A percentile compares a stretch with the other conserved stretches of the same genome.
phyloP scores from a whole-genome alignment of 2,888 invertebrate genomes.

The Lepidochitona cinerea region DNA sequence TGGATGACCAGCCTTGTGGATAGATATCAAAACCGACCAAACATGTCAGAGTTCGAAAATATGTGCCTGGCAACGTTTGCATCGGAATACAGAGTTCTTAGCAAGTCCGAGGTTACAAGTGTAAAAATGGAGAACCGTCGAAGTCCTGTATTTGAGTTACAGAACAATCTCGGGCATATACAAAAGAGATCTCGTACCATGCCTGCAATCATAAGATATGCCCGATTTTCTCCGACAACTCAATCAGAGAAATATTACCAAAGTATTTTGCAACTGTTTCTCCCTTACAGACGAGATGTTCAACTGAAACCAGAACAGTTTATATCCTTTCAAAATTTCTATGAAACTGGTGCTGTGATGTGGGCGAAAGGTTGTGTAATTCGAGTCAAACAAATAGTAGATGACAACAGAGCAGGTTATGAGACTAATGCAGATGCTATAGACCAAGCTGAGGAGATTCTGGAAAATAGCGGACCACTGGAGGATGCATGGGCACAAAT shows the following conservation, averaged over 20 bases:
- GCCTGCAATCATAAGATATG: neutral
- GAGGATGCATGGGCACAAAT: slow-evolving; percentile 3
- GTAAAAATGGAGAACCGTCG: neutral
- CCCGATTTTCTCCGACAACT: neutral
- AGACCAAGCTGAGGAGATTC: neutral
- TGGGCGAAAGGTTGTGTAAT: neutral
- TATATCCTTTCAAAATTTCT: slow-evolving; percentile 17
- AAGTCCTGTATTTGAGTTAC: neutral
- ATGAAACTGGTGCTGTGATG: slow-evolving; percentile 11
- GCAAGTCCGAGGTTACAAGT: neutral
- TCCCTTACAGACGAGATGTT: neutral
- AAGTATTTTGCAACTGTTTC: neutral
- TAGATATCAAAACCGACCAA: slow-evolving; percentile 7
- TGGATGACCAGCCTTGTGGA: no score
- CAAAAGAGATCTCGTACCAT: neutral
- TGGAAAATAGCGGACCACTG: neutral
- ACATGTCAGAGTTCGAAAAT: neutral
- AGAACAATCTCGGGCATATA: neutral
- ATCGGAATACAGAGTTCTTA: slow-evolving; percentile 9
- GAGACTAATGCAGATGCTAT: neutral
- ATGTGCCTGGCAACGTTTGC: slow-evolving; percentile 11
- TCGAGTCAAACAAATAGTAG: neutral
- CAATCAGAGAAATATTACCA: neutral
- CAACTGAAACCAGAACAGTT: slow-evolving; percentile 18
- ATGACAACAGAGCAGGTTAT: neutral